Evolutionary conservation across 2,797 vertebrate genomes (phyloP).

Genomic region (Syndactyla subalaris): DNA sequence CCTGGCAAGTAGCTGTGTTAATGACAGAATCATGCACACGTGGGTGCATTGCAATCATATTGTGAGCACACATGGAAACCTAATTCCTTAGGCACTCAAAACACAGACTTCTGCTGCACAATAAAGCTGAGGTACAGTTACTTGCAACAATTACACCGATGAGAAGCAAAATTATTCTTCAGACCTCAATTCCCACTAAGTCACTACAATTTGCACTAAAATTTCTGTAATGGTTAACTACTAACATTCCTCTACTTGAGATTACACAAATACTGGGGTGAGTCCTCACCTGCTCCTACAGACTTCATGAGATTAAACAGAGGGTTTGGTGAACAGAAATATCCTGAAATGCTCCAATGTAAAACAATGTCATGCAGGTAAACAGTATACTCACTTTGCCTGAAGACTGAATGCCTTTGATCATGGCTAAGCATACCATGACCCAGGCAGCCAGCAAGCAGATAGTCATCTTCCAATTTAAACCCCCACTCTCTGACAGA

Average conservation of each 20-base stretch:
- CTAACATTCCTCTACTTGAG: not conserved
- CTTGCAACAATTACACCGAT: not conserved
- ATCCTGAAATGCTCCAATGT: not conserved
- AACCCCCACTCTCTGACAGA: conserved; percentile 90
- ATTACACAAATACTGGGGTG: not conserved
- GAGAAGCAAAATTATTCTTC: not conserved
- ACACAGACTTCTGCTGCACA: not conserved
- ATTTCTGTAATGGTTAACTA: not conserved
- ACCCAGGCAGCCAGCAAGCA: conserved; percentile 92
- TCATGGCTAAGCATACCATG: conserved; percentile 96
- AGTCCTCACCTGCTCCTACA: conserved; percentile 13
- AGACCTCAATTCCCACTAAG: not conserved
- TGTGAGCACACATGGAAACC: not conserved
- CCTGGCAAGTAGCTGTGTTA: not conserved
- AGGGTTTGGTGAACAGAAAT: not conserved
- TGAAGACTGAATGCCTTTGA: conserved; percentile 98
- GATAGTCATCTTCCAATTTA: conserved; percentile 96
- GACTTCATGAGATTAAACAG: not conserved
- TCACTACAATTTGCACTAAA: not conserved
- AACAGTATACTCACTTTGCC: conserved; percentile 86
- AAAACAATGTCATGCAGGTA: not conserved
- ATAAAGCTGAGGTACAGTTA: not conserved
- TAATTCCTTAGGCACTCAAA: not conserved
- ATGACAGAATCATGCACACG: not conserved
- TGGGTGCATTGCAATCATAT: not conserved